Base-by-base conservation (phyloP, 2,797 vertebrate genomes). In the Paedocypris micromegethes region DNA sequence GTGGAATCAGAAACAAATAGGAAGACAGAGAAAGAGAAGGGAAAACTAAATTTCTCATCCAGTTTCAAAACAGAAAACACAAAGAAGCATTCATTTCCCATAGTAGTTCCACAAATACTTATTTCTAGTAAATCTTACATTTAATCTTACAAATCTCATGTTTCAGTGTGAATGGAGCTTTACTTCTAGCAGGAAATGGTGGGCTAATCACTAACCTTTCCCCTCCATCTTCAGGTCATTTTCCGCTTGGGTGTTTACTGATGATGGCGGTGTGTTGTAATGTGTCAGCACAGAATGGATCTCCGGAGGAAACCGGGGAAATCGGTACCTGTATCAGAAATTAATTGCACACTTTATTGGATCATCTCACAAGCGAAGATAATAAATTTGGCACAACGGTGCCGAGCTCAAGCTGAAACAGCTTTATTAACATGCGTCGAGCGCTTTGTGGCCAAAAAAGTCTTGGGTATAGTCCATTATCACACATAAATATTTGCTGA, bases 281-380 rank as follows among this genome's bases (percentile, higher is more conserved):
- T 9, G 66, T 53, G 55, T 47, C 39, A 63, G 53, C n/a, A n/a
- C 8, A 41, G 44, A 56, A 64, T 49, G n/a, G 37, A 70, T 60
- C 40, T 40, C 48, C 47, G 49, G 47, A 68, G 41, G 42, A 45
- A 61, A 6, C 5, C 9, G 5, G 38, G 47, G 57, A 57, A 66
- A 64, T 61, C 66, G 56, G 46, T 70, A 57, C 66, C 67, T 70
- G 67, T 55, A 53, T 70, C 63, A 70, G 56, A 74, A 70, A 74
- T 74, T 70, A 74, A 74, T 74, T 60, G 70, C 61, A 74, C 66
- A 74, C 72, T 70, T 74, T 70, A 74, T 74, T 70, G 66, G 61
- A 70, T 70, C 62, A 60, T 46, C 44, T 45, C 47, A 37, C 50
- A 53, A 65, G 57, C 58, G 65, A 40, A 61, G 62, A 61, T 61